A percentile compares a stretch with the other conserved stretches of the same genome.
Conservation (phyloP, 1,140 invertebrate genomes). For the Brachionus calyciflorus region DNA sequence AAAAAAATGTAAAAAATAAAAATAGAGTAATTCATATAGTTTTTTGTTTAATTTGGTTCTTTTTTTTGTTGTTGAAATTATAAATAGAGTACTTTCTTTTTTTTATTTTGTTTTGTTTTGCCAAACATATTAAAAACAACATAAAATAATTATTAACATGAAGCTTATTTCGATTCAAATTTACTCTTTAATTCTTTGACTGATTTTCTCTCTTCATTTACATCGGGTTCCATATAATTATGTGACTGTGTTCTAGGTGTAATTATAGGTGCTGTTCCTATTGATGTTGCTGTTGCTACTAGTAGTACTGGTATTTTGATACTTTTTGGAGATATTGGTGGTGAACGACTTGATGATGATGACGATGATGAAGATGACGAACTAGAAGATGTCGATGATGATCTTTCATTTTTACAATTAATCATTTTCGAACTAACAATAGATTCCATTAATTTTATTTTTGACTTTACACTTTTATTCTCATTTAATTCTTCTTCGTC, state of each 20-base stretch:
- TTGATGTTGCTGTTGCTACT: background rate
- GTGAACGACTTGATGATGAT: constrained; percentile 34
- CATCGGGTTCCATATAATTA: background rate
- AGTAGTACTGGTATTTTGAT: background rate
- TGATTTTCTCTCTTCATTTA: background rate
- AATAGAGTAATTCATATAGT: no score
- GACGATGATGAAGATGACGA: constrained; percentile 38
- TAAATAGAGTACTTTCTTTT: no score
- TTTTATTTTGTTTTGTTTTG: no score
- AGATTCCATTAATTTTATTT: constrained; percentile 35
- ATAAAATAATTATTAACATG: no score
- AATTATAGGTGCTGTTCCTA: no score
- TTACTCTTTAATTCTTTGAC: background rate
- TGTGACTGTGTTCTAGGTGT: no score
- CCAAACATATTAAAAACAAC: no score
- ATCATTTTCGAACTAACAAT: constrained; percentile 7
- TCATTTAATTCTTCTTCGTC: background rate
- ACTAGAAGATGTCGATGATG: constrained; percentile 13
- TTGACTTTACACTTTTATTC: background rate
- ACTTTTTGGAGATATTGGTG: background rate
- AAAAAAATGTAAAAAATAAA: no score
- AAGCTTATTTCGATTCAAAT: background rate
- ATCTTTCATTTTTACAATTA: background rate
- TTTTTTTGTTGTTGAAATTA: no score
- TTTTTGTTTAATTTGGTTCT: no score